Base-by-base conservation (phyloP, 2,797 vertebrate species). In the Lerista edwardsae region DNA sequence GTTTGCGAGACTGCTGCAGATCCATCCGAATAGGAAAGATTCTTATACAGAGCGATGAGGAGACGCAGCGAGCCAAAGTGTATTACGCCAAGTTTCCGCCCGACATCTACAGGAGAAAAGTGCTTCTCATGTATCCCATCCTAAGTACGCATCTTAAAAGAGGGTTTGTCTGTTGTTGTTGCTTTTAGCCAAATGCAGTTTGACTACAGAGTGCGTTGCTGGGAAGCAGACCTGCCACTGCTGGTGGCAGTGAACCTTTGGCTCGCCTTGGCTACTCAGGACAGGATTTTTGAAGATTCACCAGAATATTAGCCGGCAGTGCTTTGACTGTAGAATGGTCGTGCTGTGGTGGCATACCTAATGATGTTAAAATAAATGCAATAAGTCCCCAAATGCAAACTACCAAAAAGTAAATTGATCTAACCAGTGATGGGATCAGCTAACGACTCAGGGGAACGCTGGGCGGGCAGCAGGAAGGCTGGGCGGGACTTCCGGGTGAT, bases 51-150 rank as follows among this genome's bases (percentile, higher is more conserved):
- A 99, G 98, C 1, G 98, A 99, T 0, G 98, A 99, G 93, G 98
- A 99, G 93, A 99, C 98, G 0, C 98, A 99, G 92, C 97, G 97
- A 95, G 98, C 98, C 55, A 99, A 99, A 94, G 98, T 99, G 55
- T 99, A 98, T 95, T 99, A 99, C 17, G 98, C 98, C 79, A 99
- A 99, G 94, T 99, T 99, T 80, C 98, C 98, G 59, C 98, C 98
- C 0, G 98, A 99, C 93, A 98, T 99, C 89, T 98, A 97, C 95
- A 96, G 97, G 90, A 97, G 98, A 86, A 99, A 99, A 95, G 98
- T 99, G 80, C 97, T 99, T 89, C 97, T 99, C 74, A 99, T 99
- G 98, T 99, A 99, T 93, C 98, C 98, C 7, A 98, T 99, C 87
- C 97, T 99, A 39, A 99, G 98, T 99, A 92, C 98, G 98, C 97